Evolutionary conservation across 1,140 invertebrate species (phyloP).

Genomic region (Macrobrachium rosenbergii): DNA sequence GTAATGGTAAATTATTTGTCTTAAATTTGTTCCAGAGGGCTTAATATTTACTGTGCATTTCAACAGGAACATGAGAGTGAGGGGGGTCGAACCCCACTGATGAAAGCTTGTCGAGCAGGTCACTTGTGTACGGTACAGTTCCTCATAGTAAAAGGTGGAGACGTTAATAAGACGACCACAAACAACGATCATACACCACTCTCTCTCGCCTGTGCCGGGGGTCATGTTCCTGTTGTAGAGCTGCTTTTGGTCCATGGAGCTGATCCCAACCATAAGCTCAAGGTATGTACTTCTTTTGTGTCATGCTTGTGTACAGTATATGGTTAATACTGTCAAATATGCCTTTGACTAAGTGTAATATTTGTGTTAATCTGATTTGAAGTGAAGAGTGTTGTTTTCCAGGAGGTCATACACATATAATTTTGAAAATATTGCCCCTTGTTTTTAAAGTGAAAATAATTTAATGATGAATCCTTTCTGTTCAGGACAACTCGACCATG

Average conservation of each 20-base stretch:
- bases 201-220: slow-evolving; percentile 96
- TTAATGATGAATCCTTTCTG: slow-evolving; percentile 18
- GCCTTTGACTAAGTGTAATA: no score
- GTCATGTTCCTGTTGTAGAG: slow-evolving; percentile 93
- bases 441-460: not conserved
- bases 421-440: not conserved
- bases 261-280: slow-evolving; percentile 95
- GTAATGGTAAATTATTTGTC: no score
- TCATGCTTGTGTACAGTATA: not conserved
- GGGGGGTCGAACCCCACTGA: slow-evolving; percentile 94
- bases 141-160: slow-evolving; percentile 92
- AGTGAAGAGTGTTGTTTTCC: no score
- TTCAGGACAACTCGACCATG: slow-evolving; percentile 96
- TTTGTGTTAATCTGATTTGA: no score
- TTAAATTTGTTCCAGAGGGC: not conserved
- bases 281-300: slow-evolving; percentile 73
- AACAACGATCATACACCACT: slow-evolving; percentile 99
- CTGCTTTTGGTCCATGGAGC: slow-evolving; percentile 89
- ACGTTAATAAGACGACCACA: slow-evolving; percentile 84
- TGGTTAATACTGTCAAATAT: no score
- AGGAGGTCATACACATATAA: not conserved
- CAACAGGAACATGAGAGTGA: slow-evolving; percentile 90
- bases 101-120: slow-evolving; percentile 99
- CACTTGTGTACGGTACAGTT: slow-evolving; percentile 98
- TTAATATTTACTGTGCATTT: not conserved